A percentile compares a stretch with the other conserved stretches of the same genome.
phyloP scores from a whole-genome alignment of 2,113 vertebrate genomes.

The Notarius quadriscutis region DNA sequence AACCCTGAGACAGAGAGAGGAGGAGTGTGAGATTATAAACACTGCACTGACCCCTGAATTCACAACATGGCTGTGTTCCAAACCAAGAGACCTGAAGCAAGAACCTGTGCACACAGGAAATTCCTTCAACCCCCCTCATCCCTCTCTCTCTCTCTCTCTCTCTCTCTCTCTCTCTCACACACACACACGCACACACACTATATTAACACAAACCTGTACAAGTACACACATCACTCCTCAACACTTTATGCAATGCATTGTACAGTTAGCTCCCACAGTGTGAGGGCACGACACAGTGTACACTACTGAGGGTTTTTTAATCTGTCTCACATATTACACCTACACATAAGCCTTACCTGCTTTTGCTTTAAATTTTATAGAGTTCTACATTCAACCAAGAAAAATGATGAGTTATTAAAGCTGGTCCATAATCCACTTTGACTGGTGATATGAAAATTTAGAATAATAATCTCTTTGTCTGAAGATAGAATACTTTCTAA shows the following conservation, averaged over 20 bases:
- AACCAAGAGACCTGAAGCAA: constrained; percentile 20
- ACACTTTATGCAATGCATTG: not conserved
- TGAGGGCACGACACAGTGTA: not conserved
- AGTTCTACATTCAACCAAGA: not conserved
- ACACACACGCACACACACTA: not conserved
- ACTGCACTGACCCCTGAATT: constrained; percentile 7
- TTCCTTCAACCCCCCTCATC: not conserved
- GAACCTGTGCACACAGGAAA: constrained; percentile 10
- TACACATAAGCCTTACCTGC: not conserved
- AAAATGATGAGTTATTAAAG: no score
- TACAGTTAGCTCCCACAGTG: not conserved
- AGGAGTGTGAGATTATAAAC: constrained; percentile 33
- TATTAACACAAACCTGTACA: not conserved
- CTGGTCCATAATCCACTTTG: not conserved
- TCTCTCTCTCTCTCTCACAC: not conserved
- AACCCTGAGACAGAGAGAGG: constrained; percentile 13
- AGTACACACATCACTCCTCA: not conserved
- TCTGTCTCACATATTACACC: not conserved
- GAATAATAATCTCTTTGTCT: not conserved
- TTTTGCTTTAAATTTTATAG: not conserved
- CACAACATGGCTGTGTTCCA: constrained; percentile 31
- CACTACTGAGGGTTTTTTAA: not conserved
- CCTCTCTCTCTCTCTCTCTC: no score
- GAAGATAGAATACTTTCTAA: not conserved
- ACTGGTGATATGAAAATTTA: not conserved